Base-by-base conservation (phyloP, 2,797 vertebrate species). In the Antennarius maculatus region DNA sequence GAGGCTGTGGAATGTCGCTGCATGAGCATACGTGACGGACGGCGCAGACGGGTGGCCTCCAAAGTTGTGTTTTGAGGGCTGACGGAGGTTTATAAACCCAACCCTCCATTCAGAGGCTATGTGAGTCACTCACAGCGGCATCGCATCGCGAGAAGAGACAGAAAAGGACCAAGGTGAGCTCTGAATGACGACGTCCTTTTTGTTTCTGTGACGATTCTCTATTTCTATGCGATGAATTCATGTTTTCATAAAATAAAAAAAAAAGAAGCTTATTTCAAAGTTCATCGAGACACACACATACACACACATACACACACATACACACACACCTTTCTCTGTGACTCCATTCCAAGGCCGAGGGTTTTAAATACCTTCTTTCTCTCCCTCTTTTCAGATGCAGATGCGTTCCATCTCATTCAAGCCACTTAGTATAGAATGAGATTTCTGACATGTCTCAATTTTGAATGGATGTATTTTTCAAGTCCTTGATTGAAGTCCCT, bases 101-200 rank as follows among this genome's bases (percentile, higher is more conserved):
- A 75, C 80, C 80, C 47, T 73, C 84, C 85, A 80, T 91, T 91
- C 88, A 90, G 48, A 81, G 71, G 63, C 55, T 70, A 77, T 39
- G 64, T 93, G 92, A 94, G 81, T 93, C 92, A 93, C 79, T 80
- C 84, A 69, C 65, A 78, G 73, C 54, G 78, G 60, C 61, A 46
- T 74, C 41, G 18, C 48, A 49, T 65, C 73, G 58, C 65, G 2
- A 69, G 47, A 18, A 59, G 31, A 53, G 4, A n/a, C 12, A 17
- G 14, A 62, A 58, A 39, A 60, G 65, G 27, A 64, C 70, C 85
- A 82, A 86, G 80, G 81, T 76, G 57, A 86, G 59, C 23, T 48
- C 71, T 54, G 10, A 72, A 67, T 53, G 34, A 54, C 72, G 62
- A 52, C 49, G 49, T 1, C 37, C 17, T 17, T 41, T 41, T 39